Percentiles rank a stretch among this genome's conserved stretches.
Evolutionary conservation across 2,113 vertebrate species (phyloP).

Genomic region (Propithecus coquereli): DNA sequence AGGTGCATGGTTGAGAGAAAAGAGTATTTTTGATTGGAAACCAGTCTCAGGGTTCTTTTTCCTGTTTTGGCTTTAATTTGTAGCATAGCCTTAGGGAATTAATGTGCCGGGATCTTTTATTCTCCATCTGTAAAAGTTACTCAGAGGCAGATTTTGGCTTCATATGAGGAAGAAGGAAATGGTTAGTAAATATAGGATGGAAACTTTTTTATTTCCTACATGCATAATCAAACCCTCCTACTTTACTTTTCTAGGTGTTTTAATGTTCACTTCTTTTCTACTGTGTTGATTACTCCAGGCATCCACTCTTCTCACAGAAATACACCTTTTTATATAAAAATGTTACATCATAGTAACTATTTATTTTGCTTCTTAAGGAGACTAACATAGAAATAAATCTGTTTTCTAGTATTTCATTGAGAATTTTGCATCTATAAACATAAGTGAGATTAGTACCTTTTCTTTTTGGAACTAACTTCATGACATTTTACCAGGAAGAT

Average conservation of each 20-base stretch:
- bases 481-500: not conserved
- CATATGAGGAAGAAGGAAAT: not conserved
- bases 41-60: not conserved
- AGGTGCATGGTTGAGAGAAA: not conserved
- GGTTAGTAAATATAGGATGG: not conserved
- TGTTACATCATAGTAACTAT: not conserved
- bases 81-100: not conserved
- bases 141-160: not conserved
- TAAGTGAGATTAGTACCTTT: not conserved
- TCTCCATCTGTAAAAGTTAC: slow-evolving; percentile 31
- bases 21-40: not conserved
- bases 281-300: not conserved
- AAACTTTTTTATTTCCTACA: not conserved
- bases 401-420: not conserved
- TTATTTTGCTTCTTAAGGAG: not conserved
- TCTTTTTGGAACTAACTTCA: not conserved
- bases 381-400: not conserved
- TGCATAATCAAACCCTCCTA: not conserved
- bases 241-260: not conserved
- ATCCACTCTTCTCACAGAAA: not conserved
- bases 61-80: not conserved
- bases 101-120: not conserved
- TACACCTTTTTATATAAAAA: not conserved
- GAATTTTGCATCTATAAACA: not conserved
- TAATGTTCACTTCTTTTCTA: not conserved